These are phyloP conservation scores for Antechinus stuartii DNA, from an alignment of 2,113 vertebrate genomes.

Conservation along the genomic window DNA sequence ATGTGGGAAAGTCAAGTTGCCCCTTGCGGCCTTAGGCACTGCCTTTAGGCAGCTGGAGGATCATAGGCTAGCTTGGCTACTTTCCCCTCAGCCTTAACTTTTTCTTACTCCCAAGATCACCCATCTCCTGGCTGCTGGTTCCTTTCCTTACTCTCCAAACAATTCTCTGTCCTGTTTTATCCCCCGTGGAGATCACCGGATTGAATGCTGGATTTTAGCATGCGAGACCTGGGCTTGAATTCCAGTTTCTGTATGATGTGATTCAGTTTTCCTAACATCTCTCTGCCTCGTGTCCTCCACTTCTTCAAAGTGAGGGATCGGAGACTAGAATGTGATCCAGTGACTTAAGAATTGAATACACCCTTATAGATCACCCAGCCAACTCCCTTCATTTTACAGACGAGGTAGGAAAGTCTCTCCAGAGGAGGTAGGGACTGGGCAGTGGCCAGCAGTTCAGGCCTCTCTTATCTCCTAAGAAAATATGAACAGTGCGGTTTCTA, in stretches of 20 bases:
- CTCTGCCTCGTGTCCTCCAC: neutral
- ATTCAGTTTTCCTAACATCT: neutral
- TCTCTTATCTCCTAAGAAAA: neutral
- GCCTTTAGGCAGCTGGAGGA: neutral
- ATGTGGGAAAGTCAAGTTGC: conserved; percentile 58
- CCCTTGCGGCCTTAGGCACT: neutral
- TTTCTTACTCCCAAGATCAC: too few relatives aligned
- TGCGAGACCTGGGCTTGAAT: neutral
- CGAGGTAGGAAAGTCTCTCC: neutral
- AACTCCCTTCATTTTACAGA: neutral
- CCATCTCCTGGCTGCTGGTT: neutral
- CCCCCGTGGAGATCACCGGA: neutral
- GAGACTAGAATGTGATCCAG: neutral
- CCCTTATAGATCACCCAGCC: too few relatives aligned
- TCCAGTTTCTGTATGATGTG: neutral
- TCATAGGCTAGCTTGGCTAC: neutral
- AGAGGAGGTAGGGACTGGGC: neutral
- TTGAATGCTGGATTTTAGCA: neutral
- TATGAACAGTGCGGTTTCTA: neutral
- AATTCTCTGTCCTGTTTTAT: neutral
- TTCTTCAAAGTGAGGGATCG: neutral
- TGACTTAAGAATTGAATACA: neutral
- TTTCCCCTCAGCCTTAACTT: too few relatives aligned
- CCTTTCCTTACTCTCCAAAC: neutral
- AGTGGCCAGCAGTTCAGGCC: neutral